Evolutionary conservation across 2,797 vertebrate species (phyloP), one percentile per base, ranked within the genome.

Genomic region (Pristis pectinata): DNA sequence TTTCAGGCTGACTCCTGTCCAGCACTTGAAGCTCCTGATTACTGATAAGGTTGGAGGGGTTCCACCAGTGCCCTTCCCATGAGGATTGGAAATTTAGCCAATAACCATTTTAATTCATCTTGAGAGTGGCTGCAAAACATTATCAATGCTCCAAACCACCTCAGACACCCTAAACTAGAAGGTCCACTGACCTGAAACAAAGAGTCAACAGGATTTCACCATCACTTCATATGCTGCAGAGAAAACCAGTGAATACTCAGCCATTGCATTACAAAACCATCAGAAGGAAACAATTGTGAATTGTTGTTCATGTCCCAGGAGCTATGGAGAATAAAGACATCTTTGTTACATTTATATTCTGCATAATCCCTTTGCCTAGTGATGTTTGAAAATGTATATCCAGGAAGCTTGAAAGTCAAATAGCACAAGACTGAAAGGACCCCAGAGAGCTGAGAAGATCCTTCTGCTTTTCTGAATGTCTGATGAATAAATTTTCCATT

Each of bases 361-460:
- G 3, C 37, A 91, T 41, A 91, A 91, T 91, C 61, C 64, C 19
- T 41, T 19, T 91, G 59, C n/a, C n/a, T 61, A 91, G 61, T 41
- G n/a, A 67, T 91, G 61, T 91, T 91, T 91, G 87, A 67, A 67
- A 91, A 91, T 91, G 15, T 91, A 64, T 64, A 64, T 91, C 17
- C 15, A 37, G 56, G 8, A 91, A 41, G 59, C 61, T 64, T 8
- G n/a, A 41, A n/a, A 30, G 30, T n/a, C 37, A 91, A 67, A 41
- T 41, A 41, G n/a, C 87, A 67, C n/a, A 91, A 64, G n/a, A 22
- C 61, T 41, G 37, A 27, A 91, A 67, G 61, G 59, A 24, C 37
- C 59, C 61, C 6, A 67, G n/a, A 67, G 61, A 61, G 10, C n/a
- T 67, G 59, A 91, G 87, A 22, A 91, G 59, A 41, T 22, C 59